These are phyloP conservation scores for Gallinago stenura DNA, from an alignment of 2,797 vertebrate species.

Conservation along the genomic window DNA sequence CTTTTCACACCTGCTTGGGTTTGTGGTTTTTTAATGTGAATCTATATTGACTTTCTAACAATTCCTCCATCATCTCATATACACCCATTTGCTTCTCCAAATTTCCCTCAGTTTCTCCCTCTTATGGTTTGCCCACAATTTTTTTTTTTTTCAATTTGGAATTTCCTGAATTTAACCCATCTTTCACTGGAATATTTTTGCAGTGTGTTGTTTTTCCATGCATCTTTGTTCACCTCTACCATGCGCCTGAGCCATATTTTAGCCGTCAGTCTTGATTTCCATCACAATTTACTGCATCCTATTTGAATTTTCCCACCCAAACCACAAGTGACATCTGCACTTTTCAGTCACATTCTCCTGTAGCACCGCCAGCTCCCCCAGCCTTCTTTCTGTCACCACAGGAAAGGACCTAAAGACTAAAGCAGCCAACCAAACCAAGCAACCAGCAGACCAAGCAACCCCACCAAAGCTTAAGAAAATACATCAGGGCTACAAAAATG, in stretches of 20 bases:
- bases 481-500: background rate
- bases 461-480: background rate
- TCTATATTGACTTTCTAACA: background rate
- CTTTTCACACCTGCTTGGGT: background rate
- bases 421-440: background rate
- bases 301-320: background rate
- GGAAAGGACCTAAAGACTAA: background rate
- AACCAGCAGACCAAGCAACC: background rate
- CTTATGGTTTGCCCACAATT: background rate
- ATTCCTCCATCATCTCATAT: background rate
- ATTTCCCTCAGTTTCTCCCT: background rate
- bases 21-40: background rate
- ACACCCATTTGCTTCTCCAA: background rate
- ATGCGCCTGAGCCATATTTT: background rate
- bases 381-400: background rate
- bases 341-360: background rate
- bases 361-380: background rate
- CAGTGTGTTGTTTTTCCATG: rapidly evolving
- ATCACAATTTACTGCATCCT: background rate
- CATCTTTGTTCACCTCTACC: background rate
- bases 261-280: background rate
- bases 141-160: background rate
- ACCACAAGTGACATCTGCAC: background rate
- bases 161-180: background rate
- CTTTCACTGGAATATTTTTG: background rate